phyloP scores from a whole-genome alignment of 2,113 vertebrate species.

The Rhinopomastus cyanomelas region DNA sequence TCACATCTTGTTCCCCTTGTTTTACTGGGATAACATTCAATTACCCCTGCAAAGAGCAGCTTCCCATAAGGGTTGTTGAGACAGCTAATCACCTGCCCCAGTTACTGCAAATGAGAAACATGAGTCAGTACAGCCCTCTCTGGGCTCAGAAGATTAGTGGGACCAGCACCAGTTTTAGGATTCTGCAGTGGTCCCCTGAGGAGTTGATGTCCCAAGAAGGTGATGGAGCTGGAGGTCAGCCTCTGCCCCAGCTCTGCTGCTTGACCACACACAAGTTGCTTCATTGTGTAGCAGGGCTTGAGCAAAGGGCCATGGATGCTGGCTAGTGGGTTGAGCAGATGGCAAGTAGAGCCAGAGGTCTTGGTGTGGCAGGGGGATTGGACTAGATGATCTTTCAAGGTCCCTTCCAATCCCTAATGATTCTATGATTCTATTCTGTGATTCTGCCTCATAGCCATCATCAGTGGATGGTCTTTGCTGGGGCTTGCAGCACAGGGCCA shows the following conservation, averaged over 20 bases:
- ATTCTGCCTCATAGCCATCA: not conserved
- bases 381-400: no score
- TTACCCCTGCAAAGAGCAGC: constrained; percentile 29
- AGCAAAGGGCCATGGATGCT: accelerated
- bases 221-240: not conserved
- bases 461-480: accelerated
- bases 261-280: not conserved
- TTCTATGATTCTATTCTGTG: no score
- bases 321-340: not conserved
- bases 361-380: no score
- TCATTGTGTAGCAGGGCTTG: not conserved
- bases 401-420: no score
- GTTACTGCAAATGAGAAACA: constrained; percentile 6
- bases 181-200: not conserved
- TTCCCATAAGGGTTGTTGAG: constrained; percentile 14
- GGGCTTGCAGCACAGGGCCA: accelerated
- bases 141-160: not conserved
- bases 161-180: not conserved
- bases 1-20: constrained; percentile 56
- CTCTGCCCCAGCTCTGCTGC: not conserved
- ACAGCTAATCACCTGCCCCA: constrained; percentile 45
- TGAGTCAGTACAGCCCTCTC: not conserved
- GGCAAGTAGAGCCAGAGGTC: not conserved
- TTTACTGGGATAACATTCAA: constrained; percentile 65
- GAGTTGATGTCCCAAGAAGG: not conserved